Evolutionary conservation across 2,888 invertebrate genomes (phyloP), one percentile per base, ranked within the genome.

Genomic region (Arctia plantaginis): DNA sequence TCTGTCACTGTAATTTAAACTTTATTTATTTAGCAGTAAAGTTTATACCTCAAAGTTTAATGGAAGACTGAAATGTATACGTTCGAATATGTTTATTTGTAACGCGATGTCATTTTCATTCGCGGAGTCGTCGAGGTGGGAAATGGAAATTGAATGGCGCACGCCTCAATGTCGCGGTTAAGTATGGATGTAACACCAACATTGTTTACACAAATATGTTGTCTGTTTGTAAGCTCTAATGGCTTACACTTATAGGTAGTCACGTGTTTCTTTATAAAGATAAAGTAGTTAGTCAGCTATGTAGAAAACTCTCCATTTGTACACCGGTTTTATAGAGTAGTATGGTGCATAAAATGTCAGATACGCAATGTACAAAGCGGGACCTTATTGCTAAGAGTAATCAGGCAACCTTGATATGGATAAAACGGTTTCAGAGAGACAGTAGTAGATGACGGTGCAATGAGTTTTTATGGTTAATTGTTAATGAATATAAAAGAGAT

Each of bases 111-210:
- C 83, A 87, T 85, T 86, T 86, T 86, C 87, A 85, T 85, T 84
- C 76, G 77, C 59, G 72, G 59, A 79, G 72, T 73, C 77, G 78
- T 65, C 74, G 80, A 79, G 75, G 82, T 84, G 84, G 68, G 80
- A 81, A 85, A 86, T 83, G 83, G 78, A 82, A 88, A 88, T 88
- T 83, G 84, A 86, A 88, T 81, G 82, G 76, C 79, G 76, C 84
- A 82, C 72, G 78, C 73, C 78, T 68, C 78, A 77, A 80, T 81
- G 71, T 79, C 33, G 77, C 33, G 80, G 78, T 80, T 75, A 77
- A 76, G 44, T 65, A 71, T 39, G 13, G n/a, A 39, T 41, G 59
- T 12, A n/a, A 20, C 41, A 39, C 39, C 44, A 33, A 55, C 35
- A 23, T 62, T 59, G 59, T 62, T 69, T 62, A 41, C 41, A 41